Conservation (phyloP, 2,797 vertebrate species). For the Macropodus opercularis region DNA sequence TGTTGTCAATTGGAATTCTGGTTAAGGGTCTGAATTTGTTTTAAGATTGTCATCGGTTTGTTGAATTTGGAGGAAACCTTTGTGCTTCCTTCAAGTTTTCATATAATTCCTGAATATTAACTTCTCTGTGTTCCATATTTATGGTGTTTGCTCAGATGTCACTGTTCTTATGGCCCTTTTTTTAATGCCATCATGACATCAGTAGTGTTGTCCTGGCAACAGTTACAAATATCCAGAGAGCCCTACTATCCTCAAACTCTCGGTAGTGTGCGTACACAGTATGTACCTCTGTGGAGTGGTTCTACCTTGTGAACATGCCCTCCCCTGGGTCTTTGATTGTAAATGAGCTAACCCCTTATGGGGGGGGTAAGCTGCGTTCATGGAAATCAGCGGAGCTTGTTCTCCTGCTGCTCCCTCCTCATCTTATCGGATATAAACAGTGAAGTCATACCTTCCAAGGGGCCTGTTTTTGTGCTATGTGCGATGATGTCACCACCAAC, state of each 20-base stretch:
- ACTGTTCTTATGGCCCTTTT: no score
- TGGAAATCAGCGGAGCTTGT: constrained; percentile 55
- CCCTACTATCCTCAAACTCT: constrained; percentile 16
- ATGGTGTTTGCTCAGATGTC: background rate
- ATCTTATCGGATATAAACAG: constrained; percentile 74
- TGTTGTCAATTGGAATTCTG: no score
- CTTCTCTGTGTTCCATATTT: background rate
- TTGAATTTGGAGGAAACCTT: no score
- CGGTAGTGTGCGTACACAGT: background rate
- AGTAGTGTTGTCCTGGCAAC: constrained; percentile 21
- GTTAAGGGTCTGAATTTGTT: no score
- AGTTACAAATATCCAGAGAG: constrained; percentile 9
- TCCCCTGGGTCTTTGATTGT: constrained; percentile 80
- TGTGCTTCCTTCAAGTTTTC: background rate
- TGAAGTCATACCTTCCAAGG: constrained; percentile 84
- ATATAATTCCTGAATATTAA: background rate
- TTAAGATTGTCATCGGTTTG: no score
- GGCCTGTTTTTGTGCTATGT: constrained; percentile 76
- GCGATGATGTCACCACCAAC: constrained; percentile 84
- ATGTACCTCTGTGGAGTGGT: constrained; percentile 56
- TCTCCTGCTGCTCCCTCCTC: constrained; percentile 59
- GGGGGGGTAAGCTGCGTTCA: constrained; percentile 9
- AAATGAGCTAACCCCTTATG: constrained; percentile 70
- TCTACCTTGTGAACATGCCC: constrained; percentile 39
- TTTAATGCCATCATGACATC: background rate